phyloP scores from a whole-genome alignment of 1,140 invertebrate genomes.

The Cotesia chilonis region DNA sequence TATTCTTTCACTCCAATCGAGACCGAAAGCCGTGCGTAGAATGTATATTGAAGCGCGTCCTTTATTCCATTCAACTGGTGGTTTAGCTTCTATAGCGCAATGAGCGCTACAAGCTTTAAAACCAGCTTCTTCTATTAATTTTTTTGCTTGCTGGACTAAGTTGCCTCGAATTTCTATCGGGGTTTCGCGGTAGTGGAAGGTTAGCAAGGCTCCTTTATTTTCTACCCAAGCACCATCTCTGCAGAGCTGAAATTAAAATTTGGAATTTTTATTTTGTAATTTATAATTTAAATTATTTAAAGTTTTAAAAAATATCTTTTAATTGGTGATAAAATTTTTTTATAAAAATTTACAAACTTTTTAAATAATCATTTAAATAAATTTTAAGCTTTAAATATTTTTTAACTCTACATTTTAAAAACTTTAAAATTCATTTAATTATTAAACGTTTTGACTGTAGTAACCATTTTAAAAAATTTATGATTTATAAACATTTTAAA shows the following conservation, averaged over 20 bases:
- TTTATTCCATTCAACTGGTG: constrained; percentile 91
- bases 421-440: no score
- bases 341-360: no score
- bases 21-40: constrained; percentile 85
- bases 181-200: constrained; percentile 89
- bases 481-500: no score
- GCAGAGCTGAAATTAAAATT: constrained; percentile 69
- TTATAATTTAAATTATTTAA: no score
- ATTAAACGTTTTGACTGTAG: no score
- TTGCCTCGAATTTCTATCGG: constrained; percentile 72
- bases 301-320: no score
- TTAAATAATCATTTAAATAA: no score
- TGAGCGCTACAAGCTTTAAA: constrained; percentile 82
- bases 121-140: constrained; percentile 77
- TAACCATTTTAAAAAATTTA: no score
- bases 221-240: constrained; percentile 91
- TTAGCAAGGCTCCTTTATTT: constrained; percentile 87
- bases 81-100: constrained; percentile 86
- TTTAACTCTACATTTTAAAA: no score
- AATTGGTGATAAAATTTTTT: no score
- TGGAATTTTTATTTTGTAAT: no score
- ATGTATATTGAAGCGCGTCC: constrained; percentile 91
- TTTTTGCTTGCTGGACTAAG: constrained; percentile 74
- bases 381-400: no score
- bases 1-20: constrained; percentile 91